These are phyloP conservation scores for Ctenoplectra terminalis DNA, from an alignment of 1,140 invertebrate genomes.

Conservation along the genomic window DNA sequence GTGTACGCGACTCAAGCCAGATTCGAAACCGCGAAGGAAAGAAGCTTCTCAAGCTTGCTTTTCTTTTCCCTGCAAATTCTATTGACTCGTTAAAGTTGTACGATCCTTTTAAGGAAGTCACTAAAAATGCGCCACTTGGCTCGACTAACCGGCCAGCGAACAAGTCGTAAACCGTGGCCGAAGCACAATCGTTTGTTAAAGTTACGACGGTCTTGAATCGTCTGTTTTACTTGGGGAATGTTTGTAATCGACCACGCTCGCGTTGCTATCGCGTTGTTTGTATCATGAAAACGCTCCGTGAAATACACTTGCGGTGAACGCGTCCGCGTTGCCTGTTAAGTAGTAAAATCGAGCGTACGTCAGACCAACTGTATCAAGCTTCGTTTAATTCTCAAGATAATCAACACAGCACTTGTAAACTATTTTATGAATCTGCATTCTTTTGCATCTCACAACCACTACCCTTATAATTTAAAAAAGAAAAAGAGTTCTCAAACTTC, in stretches of 20 bases:
- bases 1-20: no score
- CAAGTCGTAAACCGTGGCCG: background rate
- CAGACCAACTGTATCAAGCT: background rate
- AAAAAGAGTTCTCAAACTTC: no score
- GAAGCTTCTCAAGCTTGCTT: background rate
- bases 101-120: background rate
- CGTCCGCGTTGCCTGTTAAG: background rate
- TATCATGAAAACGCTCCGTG: background rate
- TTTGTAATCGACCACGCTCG: slow-evolving; percentile 33
- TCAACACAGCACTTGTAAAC: no score
- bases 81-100: slow-evolving; percentile 10
- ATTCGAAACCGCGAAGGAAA: background rate
- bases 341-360: slow-evolving; percentile 7
- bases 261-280: background rate
- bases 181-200: background rate
- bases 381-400: background rate
- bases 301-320: background rate
- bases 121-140: background rate
- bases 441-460: no score
- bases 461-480: no score
- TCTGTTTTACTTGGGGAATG: slow-evolving; percentile 10
- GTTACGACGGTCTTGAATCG: background rate
- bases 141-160: background rate
- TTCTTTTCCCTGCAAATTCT: background rate
- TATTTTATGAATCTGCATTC: no score